A percentile compares a stretch with the other conserved stretches of the same genome.
Conservation (phyloP, 2,888 invertebrate species). For the Drosophila subquinaria region DNA sequence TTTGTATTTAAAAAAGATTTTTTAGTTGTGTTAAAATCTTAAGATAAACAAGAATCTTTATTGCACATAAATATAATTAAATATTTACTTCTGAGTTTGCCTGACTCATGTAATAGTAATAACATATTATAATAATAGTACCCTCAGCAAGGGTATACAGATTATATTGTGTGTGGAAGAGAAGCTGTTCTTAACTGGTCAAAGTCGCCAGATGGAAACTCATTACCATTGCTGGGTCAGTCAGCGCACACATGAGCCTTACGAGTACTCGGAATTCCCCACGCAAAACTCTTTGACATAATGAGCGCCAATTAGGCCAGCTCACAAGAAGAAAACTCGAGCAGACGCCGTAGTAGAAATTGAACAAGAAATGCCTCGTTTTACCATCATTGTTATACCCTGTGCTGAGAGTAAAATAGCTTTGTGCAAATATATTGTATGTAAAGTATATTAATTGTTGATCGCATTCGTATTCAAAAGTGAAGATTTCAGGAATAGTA, state of each 20-base stretch:
- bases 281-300: constrained; percentile 77
- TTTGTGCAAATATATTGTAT: not conserved
- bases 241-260: constrained; percentile 57
- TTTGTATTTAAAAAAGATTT: no score
- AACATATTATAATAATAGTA: no score
- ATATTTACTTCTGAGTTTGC: no score
- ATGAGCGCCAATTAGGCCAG: constrained; percentile 73
- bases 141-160: not conserved
- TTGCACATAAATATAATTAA: no score
- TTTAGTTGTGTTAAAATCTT: no score
- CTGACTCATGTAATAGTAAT: no score
- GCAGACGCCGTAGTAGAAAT: constrained; percentile 12
- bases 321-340: constrained; percentile 54
- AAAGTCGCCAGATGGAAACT: constrained; percentile 26
- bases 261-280: constrained; percentile 65
- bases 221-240: constrained; percentile 46
- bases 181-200: constrained; percentile 5
- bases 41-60: no score
- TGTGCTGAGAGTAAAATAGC: not conserved
- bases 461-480: no score
- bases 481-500: no score
- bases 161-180: not conserved
- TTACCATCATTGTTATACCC: not conserved
- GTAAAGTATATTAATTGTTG: no score
- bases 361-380: constrained; percentile 22